Evolutionary conservation across 2,888 invertebrate genomes (phyloP).

Genomic region (Cistogaster globosa): DNA sequence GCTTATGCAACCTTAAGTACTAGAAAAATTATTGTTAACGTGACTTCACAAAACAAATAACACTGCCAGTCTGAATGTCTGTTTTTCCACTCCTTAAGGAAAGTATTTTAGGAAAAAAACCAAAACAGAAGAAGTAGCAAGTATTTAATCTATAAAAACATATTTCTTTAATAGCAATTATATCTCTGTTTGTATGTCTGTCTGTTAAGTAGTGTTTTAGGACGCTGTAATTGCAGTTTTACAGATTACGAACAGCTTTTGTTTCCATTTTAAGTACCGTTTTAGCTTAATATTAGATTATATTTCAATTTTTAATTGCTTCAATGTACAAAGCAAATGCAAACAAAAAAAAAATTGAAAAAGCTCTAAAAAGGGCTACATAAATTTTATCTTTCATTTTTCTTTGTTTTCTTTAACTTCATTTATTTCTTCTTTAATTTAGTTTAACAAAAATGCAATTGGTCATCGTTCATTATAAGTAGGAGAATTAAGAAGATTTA

Average conservation of each 20-base stretch:
- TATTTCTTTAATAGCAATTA: slow-evolving; percentile 7
- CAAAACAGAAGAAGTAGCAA: neutral
- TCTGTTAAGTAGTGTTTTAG: slow-evolving; percentile 28
- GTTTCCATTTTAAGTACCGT: slow-evolving; percentile 57
- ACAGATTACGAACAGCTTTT: slow-evolving; percentile 70
- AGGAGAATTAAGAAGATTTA: slow-evolving; percentile 42
- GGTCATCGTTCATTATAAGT: slow-evolving; percentile 43
- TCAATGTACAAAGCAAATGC: neutral
- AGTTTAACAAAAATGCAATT: slow-evolving; percentile 6
- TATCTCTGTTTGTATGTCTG: neutral
- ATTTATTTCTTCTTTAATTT: neutral
- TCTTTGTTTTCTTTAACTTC: neutral
- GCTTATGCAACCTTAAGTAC: slow-evolving; percentile 15
- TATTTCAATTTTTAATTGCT: slow-evolving; percentile 51
- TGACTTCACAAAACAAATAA: slow-evolving; percentile 24
- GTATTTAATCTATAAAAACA: neutral
- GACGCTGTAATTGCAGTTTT: slow-evolving; percentile 71
- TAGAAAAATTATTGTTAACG: slow-evolving; percentile 45
- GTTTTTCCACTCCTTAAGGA: neutral
- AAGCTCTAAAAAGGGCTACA: neutral
- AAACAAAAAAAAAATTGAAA: neutral
- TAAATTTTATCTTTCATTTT: slow-evolving; percentile 24
- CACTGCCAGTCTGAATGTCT: slow-evolving; percentile 1
- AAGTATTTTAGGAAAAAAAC: neutral
- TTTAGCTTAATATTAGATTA: slow-evolving; percentile 67